Evolutionary conservation across 53 echinoderm and acorn worm species (phyloP).

Genomic region (Echinarachnius parma): DNA sequence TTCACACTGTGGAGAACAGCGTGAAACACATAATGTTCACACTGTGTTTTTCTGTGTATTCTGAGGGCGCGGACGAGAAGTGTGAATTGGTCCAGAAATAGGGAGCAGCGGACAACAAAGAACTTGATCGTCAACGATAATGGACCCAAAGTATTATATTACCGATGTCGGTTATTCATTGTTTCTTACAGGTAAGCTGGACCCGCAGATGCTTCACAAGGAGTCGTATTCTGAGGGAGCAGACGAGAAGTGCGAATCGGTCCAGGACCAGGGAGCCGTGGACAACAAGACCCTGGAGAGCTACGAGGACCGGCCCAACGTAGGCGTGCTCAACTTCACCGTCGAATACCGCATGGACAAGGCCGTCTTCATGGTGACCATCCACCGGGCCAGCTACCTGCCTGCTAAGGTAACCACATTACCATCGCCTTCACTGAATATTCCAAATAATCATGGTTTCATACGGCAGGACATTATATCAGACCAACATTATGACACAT

Average conservation of each 20-base stretch:
- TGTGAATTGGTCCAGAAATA: too few species aligned
- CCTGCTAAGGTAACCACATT: conserved; percentile 65
- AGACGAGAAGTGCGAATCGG: conserved; percentile 70
- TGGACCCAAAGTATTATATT: conserved; percentile 54
- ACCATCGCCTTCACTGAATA: too few species aligned
- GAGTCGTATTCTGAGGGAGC: conserved; percentile 92
- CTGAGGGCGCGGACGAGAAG: conserved; percentile 81
- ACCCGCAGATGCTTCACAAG: conserved; percentile 82
- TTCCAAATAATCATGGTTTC: too few species aligned
- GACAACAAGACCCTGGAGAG: conserved; percentile 62
- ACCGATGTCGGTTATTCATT: too few species aligned
- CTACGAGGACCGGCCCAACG: conserved; percentile 61
- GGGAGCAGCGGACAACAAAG: conserved; percentile 67
- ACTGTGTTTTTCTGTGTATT: too few species aligned
- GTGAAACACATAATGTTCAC: too few species aligned
- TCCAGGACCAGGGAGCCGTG: too few species aligned
- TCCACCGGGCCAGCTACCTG: conserved; percentile 81
- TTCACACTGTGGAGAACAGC: too few species aligned
- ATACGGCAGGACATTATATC: too few species aligned
- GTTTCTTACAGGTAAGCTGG: conserved; percentile 45
- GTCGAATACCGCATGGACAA: conserved; percentile 89
- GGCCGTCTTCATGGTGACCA: conserved; percentile 93
- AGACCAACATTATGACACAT: too few species aligned
- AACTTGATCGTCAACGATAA: conserved; percentile 54
- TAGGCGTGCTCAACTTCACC: conserved; percentile 86